Percentiles rank a stretch among this genome's conserved stretches.
Evolutionary conservation across 30 jellyfish, hydroid and myxozoan species (phyloP).

Genomic region (Mastigias papua): DNA sequence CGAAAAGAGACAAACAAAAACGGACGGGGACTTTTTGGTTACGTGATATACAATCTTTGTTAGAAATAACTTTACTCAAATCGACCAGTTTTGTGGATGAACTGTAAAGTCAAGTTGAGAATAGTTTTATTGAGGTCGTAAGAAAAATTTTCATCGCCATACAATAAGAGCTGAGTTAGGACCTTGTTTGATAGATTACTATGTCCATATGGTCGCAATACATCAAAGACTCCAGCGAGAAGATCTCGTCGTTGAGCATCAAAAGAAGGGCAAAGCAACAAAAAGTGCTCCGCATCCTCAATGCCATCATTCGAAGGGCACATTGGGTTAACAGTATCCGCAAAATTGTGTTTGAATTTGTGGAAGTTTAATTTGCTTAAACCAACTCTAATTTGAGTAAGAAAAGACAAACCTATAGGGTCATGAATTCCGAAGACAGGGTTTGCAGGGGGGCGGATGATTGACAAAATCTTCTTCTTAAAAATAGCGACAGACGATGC

Average conservation of each 20-base stretch:
- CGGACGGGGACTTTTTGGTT: slow-evolving; percentile 18
- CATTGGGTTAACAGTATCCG: slow-evolving; percentile 49
- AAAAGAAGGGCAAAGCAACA: slow-evolving; percentile 57
- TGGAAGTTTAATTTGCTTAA: slow-evolving; percentile 19
- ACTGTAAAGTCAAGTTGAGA: slow-evolving; percentile 21
- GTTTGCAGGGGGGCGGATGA: slow-evolving; percentile 51
- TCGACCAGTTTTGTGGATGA: slow-evolving; percentile 44
- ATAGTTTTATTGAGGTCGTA: slow-evolving; percentile 17
- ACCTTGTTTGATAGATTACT: slow-evolving; percentile 10
- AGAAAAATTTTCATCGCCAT: slow-evolving; percentile 43
- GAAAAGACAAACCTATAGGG: slow-evolving; percentile 18
- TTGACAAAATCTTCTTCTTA: slow-evolving; percentile 41
- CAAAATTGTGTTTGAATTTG: slow-evolving; percentile 34
- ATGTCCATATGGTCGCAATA: slow-evolving; percentile 3
- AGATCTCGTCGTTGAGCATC: slow-evolving; percentile 14
- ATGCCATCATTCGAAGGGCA: slow-evolving; percentile 47
- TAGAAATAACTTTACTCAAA: slow-evolving; percentile 15
- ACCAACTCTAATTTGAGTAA: slow-evolving; percentile 47
- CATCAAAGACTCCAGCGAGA: slow-evolving; percentile 22
- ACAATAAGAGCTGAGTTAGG: slow-evolving; percentile 33
- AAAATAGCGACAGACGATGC: slow-evolving; percentile 64
- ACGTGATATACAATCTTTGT: slow-evolving; percentile 3
- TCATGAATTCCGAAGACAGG: slow-evolving; percentile 46
- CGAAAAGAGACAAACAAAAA: slow-evolving; percentile 9
- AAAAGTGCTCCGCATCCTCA: slow-evolving; percentile 50